Evolutionary conservation across 2,888 invertebrate species (phyloP), one percentile per base, ranked within the genome.

Genomic region (Aelia acuminata): DNA sequence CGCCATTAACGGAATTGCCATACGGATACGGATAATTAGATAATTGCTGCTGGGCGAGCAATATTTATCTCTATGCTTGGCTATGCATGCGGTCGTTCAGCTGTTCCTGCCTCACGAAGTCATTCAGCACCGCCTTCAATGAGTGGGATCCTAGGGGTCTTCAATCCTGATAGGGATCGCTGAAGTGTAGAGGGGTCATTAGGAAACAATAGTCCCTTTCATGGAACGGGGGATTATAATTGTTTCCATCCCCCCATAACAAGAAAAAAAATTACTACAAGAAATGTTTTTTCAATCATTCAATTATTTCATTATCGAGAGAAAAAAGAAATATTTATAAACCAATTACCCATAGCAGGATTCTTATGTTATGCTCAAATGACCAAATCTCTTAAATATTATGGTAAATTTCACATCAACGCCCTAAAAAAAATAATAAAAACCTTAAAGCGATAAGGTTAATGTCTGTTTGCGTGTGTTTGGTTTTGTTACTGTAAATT

Each of bases 11-110:
- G n/a, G n/a, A n/a, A n/a, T n/a, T n/a, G n/a, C n/a, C 35, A 70
- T 70, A 70, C 63, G 20, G 63, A 70, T 35, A 15, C 63, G 63
- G 63, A 70, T 70, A 70, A 70, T 11, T 35, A 35, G 63, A 70
- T 70, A 70, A 70, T 70, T 1, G 63, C 63, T 8, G 31, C 7
- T 70, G 31, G 35, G 1, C 1, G 35, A 35, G 63, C 63, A 70
- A 70, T 18, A 70, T 70, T 70, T 70, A 35, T 70, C 63, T 18
- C 31, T 31, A 70, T 70, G 63, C 63, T 20, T 35, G 18, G 31
- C 13, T 70, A 31, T 70, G 63, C 63, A 70, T 7, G 63, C 35
- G 63, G 63, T 70, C 63, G 18, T 31, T 70, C 63, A 70, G 63
- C 63, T 35, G 31, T 35, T 35, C 20, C 31, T 4, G 63, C 15